Base-by-base conservation (phyloP, 2,888 invertebrate genomes). In the Parnassius glacialis region DNA sequence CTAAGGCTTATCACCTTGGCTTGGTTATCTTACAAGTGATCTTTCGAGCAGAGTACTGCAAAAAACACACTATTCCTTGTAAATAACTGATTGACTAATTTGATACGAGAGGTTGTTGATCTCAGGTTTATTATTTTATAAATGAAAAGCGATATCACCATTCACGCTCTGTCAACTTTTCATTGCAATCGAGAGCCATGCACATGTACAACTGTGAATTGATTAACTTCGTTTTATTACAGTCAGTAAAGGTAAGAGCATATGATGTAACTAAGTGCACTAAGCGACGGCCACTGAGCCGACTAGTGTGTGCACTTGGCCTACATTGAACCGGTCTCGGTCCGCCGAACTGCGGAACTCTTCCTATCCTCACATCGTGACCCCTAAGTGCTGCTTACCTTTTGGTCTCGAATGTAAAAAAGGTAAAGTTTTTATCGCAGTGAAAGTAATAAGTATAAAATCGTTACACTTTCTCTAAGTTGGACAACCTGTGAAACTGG, bases 301-400 rank as follows among this genome's bases (percentile, higher is more conserved):
- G 63, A 41, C n/a, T 3, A 58, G 51, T 52, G 61, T 81, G 83
- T 82, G 83, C 84, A 87, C 89, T 89, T 89, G 89, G 86, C 89
- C 87, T 65, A 87, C 71, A 76, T 84, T 54, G 62, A 77, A 84
- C 83, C 79, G 83, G 81, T 72, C 69, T 65, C 65, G 62, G 53
- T 57, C 57, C 61, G 51, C 57, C 57, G 57, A 62, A 67, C 61
- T 71, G 70, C 75, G 75, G 78, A 82, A 80, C 83, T 83, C 82
- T 85, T 84, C 81, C 83, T 81, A 79, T 70, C 69, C 59, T 59
- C 59, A 61, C 50, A 61, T 43, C 62, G 56, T 64, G 59, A 64
- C 63, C 63, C 59, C 63, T 65, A 55, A 58, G 20, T 55, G 41
- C 43, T n/a, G 25, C 41, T 41, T 50, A 60, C 54, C 50, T 45